Percentiles rank a stretch among this genome's conserved stretches.
Conservation (phyloP, 2,113 vertebrate genomes). For the Corythornis vintsioides region DNA sequence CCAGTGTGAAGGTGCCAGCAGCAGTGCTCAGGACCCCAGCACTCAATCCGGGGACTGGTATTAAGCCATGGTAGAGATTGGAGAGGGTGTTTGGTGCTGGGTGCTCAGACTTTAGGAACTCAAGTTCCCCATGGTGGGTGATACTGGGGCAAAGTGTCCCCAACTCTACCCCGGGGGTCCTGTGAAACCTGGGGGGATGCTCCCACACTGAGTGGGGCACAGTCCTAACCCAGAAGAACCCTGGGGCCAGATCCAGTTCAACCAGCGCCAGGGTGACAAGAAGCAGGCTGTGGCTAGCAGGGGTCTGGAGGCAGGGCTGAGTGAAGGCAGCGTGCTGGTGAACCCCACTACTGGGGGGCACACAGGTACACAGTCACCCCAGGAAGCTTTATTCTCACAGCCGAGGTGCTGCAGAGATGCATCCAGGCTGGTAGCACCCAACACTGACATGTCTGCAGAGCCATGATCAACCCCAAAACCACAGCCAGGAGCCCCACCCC, state of each 20-base stretch:
- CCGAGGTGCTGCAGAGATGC: accelerated
- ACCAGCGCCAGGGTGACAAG: background rate
- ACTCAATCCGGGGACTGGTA: background rate
- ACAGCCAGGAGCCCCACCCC: background rate
- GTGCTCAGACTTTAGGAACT: background rate
- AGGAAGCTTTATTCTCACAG: background rate
- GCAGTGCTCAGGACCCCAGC: background rate
- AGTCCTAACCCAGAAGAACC: background rate
- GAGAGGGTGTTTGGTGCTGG: background rate
- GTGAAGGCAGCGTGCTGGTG: accelerated
- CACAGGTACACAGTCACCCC: accelerated
- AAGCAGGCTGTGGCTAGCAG: accelerated
- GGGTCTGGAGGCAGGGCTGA: background rate
- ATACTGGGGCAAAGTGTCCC: background rate
- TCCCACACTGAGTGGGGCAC: background rate
- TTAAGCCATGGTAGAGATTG: background rate
- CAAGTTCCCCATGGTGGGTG: background rate
- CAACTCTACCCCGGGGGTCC: background rate
- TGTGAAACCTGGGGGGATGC: background rate
- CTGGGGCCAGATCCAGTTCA: background rate
- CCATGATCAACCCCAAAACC: accelerated
- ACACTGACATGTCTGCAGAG: accelerated
- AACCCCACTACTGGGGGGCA: background rate
- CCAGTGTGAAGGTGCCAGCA: background rate
- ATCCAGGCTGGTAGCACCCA: background rate